These are phyloP conservation scores for Axea sp. DNA, from an alignment of 2,888 invertebrate genomes.

Conservation along the genomic window DNA sequence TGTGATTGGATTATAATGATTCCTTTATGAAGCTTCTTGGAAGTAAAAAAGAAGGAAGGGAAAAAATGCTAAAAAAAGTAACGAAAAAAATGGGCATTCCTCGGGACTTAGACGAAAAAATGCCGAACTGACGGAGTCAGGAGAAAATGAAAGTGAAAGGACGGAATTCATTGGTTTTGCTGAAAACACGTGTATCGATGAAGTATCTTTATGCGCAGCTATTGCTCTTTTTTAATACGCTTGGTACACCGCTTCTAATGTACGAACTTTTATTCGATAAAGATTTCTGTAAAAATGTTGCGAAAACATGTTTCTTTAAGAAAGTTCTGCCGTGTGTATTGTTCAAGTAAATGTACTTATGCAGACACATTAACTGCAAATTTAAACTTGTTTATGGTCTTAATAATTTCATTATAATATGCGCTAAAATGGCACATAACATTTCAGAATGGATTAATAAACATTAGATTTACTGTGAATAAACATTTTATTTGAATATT, in stretches of 20 bases:
- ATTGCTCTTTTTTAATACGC: too few relatives aligned
- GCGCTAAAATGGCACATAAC: too few relatives aligned
- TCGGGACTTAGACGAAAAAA: conserved; percentile 33
- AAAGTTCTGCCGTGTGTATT: too few relatives aligned
- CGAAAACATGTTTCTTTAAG: conserved; percentile 6
- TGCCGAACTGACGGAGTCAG: conserved; percentile 36
- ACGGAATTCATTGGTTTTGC: conserved; percentile 48
- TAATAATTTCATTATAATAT: too few relatives aligned
- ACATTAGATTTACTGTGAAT: too few relatives aligned
- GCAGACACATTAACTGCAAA: conserved; percentile 1
- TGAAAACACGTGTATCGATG: conserved; percentile 48
- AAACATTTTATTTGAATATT: too few relatives aligned
- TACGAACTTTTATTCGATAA: conserved; percentile 5
- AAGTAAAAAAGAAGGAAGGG: conserved; percentile 20
- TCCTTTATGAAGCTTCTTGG: conserved; percentile 32
- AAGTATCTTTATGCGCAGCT: conserved; percentile 25
- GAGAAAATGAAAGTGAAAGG: conserved; percentile 64
- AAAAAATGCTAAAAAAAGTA: too few relatives aligned
- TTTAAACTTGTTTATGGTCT: background rate
- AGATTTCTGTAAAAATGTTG: conserved; percentile 10
- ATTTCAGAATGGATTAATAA: too few relatives aligned
- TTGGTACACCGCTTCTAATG: too few relatives aligned
- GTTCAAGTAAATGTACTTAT: too few relatives aligned
- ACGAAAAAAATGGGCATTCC: conserved; percentile 29
- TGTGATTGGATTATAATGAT: conserved; percentile 48